These are phyloP conservation scores for Escarpia spicata DNA, from an alignment of 2,888 invertebrate genomes.

Conservation along the genomic window DNA sequence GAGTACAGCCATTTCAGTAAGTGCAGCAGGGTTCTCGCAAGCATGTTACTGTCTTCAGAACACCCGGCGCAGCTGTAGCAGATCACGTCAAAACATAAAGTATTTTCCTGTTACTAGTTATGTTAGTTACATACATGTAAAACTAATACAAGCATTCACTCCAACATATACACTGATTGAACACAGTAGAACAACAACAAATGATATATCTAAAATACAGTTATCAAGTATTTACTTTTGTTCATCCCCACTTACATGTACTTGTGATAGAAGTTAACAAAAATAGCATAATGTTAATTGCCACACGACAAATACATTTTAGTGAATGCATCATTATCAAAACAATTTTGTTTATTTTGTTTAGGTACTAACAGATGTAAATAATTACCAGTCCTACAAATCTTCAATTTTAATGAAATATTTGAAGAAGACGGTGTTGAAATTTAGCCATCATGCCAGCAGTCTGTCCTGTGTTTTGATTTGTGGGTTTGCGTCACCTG, in stretches of 20 bases:
- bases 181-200: not conserved
- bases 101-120: too few species aligned
- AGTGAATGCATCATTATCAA: not conserved
- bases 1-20: conserved; percentile 69
- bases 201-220: not conserved
- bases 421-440: not conserved
- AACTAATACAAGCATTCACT: not conserved
- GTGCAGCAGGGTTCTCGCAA: conserved; percentile 74
- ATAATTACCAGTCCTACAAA: not conserved
- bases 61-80: conserved; percentile 68
- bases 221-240: not conserved
- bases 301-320: too few species aligned
- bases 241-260: not conserved
- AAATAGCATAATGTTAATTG: not conserved
- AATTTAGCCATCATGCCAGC: not conserved
- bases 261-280: not conserved
- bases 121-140: not conserved
- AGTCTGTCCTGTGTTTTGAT: not conserved
- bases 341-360: not conserved
- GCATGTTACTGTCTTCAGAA: conserved; percentile 85
- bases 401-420: not conserved
- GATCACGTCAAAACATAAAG: not conserved
- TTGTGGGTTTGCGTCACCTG: not conserved
- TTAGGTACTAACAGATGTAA: not conserved
- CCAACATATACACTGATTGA: not conserved